Evolutionary conservation across 2,797 vertebrate genomes (phyloP).

Genomic region (Adelosebastes latens): DNA sequence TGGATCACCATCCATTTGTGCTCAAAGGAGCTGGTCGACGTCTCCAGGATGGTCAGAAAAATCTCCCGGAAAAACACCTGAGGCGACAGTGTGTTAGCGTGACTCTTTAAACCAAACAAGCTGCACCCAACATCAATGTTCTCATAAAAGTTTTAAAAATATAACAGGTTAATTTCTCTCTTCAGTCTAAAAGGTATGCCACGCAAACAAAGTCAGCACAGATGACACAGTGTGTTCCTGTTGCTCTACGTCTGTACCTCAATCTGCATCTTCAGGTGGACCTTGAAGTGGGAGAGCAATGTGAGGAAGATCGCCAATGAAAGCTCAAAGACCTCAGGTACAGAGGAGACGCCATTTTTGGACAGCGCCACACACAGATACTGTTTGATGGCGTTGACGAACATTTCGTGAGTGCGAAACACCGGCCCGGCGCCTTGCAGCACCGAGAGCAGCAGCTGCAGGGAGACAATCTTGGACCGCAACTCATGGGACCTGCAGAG

Average conservation of each 20-base stretch:
- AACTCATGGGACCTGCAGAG: slow-evolving; percentile 92
- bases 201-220: neutral
- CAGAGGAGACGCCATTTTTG: slow-evolving; percentile 96
- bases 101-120: neutral
- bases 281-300: slow-evolving; percentile 96
- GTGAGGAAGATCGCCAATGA: slow-evolving; percentile 97
- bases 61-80: slow-evolving; percentile 99
- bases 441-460: slow-evolving; percentile 94
- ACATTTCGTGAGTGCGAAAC: slow-evolving; percentile 97
- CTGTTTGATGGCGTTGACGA: slow-evolving; percentile 97
- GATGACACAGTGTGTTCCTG: neutral
- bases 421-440: slow-evolving; percentile 94
- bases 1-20: slow-evolving; percentile 99
- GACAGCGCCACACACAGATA: slow-evolving; percentile 97
- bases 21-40: slow-evolving; percentile 96
- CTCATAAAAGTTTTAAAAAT: too few relatives aligned
- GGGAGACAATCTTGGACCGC: slow-evolving; percentile 95
- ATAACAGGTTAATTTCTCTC: neutral
- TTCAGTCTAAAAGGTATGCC: neutral
- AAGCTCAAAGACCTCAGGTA: slow-evolving; percentile 97
- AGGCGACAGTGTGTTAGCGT: neutral
- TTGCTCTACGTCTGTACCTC: slow-evolving; percentile 83
- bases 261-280: slow-evolving; percentile 98
- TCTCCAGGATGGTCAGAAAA: slow-evolving; percentile 97
- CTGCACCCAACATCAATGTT: neutral